Base-by-base conservation (phyloP, 2,113 vertebrate genomes). In the Anolis sagrei region DNA sequence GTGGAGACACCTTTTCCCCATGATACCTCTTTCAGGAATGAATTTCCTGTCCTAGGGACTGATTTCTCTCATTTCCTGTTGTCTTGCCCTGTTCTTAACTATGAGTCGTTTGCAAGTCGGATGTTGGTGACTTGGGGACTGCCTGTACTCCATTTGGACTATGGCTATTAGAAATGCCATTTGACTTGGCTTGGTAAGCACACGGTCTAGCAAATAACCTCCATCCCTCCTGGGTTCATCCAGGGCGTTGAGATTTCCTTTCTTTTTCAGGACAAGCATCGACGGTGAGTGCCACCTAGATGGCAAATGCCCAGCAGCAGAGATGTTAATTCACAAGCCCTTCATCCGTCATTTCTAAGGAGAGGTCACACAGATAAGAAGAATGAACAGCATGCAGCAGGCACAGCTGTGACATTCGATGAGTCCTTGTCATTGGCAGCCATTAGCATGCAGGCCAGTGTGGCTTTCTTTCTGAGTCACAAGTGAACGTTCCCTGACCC, bases 391-490 rank as follows among this genome's bases (percentile, higher is more conserved):
- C 81, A 73, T 75, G 75, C 90, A 82, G 83, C 93, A 87, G 89
- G 83, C 86, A 90, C 89, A 91, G 87, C 88, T 73, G 92, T 96
- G 94, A 95, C 95, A 95, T 95, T 95, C 91, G 93, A 0, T 82
- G 93, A 95, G 93, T 95, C 93, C 94, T 96, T 96, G 95, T 96
- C 95, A 91, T 89, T 32, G 76, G 81, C 87, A 87, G 89, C 91
- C 90, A 95, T 96, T 93, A 96, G 92, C 92, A 94, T 95, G 93
- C 95, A 91, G 89, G 91, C 83, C 93, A 88, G 91, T 92, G 27
- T 91, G 89, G 84, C 94, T 54, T 73, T 76, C 64, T 95, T 93
- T 93, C 91, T 76, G 79, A 68, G 87, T 88, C 93, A 92, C 90
- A 44, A 92, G 88, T 72, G 90, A 64, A 34, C 87, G 93, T 92